Evolutionary conservation across 2,113 vertebrate genomes (phyloP).

Genomic region (Engystomops pustulosus): DNA sequence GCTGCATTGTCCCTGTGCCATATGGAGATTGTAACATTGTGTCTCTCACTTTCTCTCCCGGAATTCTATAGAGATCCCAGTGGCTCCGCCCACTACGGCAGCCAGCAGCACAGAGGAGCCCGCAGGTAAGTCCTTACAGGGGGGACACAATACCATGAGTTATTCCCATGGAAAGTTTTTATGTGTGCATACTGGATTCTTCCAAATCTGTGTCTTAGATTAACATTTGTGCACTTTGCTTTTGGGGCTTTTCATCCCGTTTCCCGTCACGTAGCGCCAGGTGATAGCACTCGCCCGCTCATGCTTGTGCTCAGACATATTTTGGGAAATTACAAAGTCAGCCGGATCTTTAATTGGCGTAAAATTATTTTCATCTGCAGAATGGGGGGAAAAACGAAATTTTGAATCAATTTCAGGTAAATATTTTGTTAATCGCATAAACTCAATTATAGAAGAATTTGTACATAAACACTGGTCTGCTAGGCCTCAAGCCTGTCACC

Average conservation of each 20-base stretch:
- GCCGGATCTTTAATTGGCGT: constrained; percentile 5
- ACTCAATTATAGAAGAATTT: constrained; percentile 9
- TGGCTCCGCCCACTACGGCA: constrained; percentile 84
- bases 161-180: too few relatives aligned
- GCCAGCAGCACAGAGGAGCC: constrained; percentile 89
- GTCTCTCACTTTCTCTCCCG: constrained; percentile 36
- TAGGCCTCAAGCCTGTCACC: background rate
- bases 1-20: background rate
- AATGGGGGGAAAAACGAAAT: background rate
- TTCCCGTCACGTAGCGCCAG: background rate
- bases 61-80: constrained; percentile 86
- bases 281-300: constrained; percentile 4
- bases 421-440: constrained; percentile 24
- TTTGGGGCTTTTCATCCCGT: background rate
- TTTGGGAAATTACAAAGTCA: constrained; percentile 20
- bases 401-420: constrained; percentile 13
- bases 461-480: background rate
- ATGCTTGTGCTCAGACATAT: background rate
- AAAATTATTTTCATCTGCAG: background rate
- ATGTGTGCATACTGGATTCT: background rate
- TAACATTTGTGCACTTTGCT: background rate
- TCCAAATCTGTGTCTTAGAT: background rate
- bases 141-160: background rate
- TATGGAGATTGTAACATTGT: background rate
- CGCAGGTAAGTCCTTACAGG: constrained; percentile 77